Evolutionary conservation across 2,888 invertebrate species (phyloP).

Genomic region (Calameuta filiformis): DNA sequence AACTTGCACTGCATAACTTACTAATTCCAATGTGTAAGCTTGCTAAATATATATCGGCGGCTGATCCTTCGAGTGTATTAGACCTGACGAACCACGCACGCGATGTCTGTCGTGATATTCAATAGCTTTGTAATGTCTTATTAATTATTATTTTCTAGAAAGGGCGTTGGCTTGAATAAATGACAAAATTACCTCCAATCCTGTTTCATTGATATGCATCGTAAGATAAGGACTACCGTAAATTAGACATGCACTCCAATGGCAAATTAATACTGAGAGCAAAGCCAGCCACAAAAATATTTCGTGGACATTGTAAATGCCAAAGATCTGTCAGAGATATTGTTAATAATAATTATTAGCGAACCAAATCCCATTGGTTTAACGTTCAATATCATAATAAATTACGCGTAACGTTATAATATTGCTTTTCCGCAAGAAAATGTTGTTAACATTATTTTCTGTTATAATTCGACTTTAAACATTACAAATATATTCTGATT

Average conservation of each 20-base stretch:
- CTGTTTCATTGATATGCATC: constrained; percentile 14
- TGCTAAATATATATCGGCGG: constrained; percentile 41
- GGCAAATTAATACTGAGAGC: constrained; percentile 46
- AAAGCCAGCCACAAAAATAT: constrained; percentile 43
- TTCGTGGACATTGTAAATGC: constrained; percentile 35
- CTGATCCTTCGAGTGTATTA: constrained; percentile 29
- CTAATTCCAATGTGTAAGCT: constrained; percentile 51
- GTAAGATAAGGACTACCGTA: constrained; percentile 47
- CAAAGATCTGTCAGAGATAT: constrained; percentile 34
- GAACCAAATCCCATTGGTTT: too few species aligned
- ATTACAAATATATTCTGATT: too few species aligned
- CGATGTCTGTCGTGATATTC: constrained; percentile 29
- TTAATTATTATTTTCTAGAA: background rate
- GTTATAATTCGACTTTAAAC: too few species aligned
- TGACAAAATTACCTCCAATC: background rate
- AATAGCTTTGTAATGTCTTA: background rate
- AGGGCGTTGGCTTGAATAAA: background rate
- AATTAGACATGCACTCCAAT: constrained; percentile 53
- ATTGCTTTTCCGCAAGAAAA: background rate
- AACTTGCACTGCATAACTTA: constrained; percentile 51
- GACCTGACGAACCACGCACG: constrained; percentile 35
- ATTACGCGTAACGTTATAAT: background rate
- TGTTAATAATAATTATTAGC: too few species aligned
- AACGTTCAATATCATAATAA: constrained; percentile 10
- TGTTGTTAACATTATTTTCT: too few species aligned